Evolutionary conservation across 2,888 invertebrate species (phyloP), one percentile per base, ranked within the genome.

Genomic region (Caenorhabditis plicata): DNA sequence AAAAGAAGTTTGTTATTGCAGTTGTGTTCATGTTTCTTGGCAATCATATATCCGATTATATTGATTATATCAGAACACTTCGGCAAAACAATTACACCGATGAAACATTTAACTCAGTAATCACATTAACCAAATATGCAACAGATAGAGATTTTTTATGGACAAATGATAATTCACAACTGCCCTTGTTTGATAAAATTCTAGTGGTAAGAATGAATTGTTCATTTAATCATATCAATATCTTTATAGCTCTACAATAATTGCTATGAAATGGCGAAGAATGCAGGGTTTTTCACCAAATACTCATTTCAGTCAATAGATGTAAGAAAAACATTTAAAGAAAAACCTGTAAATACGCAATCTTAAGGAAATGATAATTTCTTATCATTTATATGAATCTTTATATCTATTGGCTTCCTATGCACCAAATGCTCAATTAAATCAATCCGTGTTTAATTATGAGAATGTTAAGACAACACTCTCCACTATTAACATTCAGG

Each of bases 1-100:
- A 32, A 19, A 19, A 19, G n/a, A 7, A 25, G 22, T 23, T 46
- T 11, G 1, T 43, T 8, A n/a, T 52, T 60, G 25, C 51, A 66
- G 67, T 69, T 17, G 41, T 72, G 15, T 32, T 73, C 1, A 40
- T 62, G 2, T 56, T 71, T 15, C 33, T 69, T 26, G 73, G 73
- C 9, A 57, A 67, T 33, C 46, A 48, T 26, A 43, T 73, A 11
- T 35, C 39, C 19, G 56, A 57, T 25, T 66, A 71, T 22, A 33
- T 33, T 4, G 53, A 58, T 9, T 64, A 56, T 27, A 29, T 70
- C 45, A 17, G 23, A 13, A 66, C 68, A 11, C 45, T 71, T 40
- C 29, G 41, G 8, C 20, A 49, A 11, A 43, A 43, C 33, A 63
- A 55, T 22, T 56, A 53, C 4, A 55, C 49, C 0, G 49, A 48